phyloP scores from a whole-genome alignment of 2,888 invertebrate species.

The Villa cingulata region DNA sequence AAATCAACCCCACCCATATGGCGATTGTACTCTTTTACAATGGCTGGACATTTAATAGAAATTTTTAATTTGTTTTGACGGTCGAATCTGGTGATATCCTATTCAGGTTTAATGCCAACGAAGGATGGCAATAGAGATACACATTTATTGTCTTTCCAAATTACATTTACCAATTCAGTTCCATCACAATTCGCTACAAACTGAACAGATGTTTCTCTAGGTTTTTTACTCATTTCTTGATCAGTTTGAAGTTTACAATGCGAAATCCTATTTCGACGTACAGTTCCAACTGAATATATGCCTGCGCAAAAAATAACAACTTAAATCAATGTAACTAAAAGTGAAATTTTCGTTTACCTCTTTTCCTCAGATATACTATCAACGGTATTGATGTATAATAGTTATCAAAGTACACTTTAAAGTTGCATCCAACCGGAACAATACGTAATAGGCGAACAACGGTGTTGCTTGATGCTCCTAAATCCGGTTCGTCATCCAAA shows the following conservation, averaged over 20 bases:
- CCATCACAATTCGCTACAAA: not conserved
- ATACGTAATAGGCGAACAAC: not conserved
- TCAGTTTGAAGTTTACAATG: not conserved
- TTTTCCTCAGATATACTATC: no score
- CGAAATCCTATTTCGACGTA: no score
- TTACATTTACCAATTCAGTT: not conserved
- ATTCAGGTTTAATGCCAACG: conserved; percentile 9
- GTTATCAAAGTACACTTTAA: no score
- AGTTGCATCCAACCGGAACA: not conserved
- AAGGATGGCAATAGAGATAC: conserved; percentile 7
- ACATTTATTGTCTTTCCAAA: not conserved
- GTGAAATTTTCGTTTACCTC: no score
- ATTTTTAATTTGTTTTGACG: conserved; percentile 5
- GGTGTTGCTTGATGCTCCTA: conserved; percentile 1
- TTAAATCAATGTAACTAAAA: no score
- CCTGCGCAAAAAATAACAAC: no score
- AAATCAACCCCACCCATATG: no score
- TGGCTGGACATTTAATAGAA: no score
- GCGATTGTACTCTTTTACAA: no score
- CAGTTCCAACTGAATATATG: conserved; percentile 1
- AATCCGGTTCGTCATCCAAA: not conserved
- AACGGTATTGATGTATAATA: no score
- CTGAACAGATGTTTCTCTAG: not conserved
- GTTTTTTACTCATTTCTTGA: not conserved
- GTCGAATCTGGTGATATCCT: conserved; percentile 3